Percentiles rank a stretch among this genome's conserved stretches.
These are phyloP conservation scores for Ariolimax columbianus DNA, from an alignment of 2,888 invertebrate genomes.

Conservation along the genomic window DNA sequence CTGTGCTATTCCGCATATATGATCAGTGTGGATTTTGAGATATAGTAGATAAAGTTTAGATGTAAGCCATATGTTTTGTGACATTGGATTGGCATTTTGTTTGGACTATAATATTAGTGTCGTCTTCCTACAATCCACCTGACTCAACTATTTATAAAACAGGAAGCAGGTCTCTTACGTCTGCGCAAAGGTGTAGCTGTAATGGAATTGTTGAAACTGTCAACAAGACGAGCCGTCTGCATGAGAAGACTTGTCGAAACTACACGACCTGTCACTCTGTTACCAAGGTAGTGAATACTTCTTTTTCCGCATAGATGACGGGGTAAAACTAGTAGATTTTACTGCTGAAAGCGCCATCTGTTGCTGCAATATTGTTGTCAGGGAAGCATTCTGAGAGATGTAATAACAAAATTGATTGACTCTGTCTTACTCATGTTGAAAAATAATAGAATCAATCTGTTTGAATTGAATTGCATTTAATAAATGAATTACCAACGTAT, in stretches of 20 bases:
- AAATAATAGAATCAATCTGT: too few species aligned
- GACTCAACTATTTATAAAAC: neutral
- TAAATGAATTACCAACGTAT: too few species aligned
- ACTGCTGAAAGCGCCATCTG: neutral
- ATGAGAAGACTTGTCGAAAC: constrained; percentile 21
- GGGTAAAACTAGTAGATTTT: neutral
- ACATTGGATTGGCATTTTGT: too few species aligned
- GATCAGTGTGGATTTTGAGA: too few species aligned
- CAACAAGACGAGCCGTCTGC: constrained; percentile 27
- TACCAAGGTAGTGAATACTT: neutral
- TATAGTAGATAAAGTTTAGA: too few species aligned
- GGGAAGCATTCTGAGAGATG: neutral
- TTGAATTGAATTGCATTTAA: too few species aligned
- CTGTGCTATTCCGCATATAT: too few species aligned
- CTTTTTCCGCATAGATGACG: too few species aligned
- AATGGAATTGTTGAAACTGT: constrained; percentile 38
- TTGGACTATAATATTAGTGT: neutral
- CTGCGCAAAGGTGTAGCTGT: neutral
- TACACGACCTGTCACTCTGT: neutral
- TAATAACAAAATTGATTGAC: too few species aligned
- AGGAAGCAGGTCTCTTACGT: neutral
- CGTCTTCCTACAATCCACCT: neutral
- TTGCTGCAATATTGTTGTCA: neutral
- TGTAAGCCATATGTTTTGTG: too few species aligned
- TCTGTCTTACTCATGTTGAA: too few species aligned